Conservation (phyloP, 2,888 invertebrate genomes). For the Dryocosmus kuriphilus region DNA sequence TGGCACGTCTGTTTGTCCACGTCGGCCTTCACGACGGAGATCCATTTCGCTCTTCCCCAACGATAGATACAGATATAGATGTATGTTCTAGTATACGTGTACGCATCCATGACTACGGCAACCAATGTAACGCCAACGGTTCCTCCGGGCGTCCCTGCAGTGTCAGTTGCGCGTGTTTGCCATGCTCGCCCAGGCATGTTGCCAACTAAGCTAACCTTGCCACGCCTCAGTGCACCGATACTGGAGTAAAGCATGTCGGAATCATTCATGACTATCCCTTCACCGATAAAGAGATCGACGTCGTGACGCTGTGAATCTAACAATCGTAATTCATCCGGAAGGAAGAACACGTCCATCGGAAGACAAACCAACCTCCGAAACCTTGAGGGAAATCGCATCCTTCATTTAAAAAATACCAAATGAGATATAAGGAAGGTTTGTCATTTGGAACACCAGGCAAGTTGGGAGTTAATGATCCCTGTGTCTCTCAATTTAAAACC, state of each 20-base stretch:
- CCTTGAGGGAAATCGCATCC: neutral
- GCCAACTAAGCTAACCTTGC: slow-evolving; percentile 75
- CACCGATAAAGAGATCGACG: slow-evolving; percentile 18
- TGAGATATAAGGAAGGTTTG: neutral
- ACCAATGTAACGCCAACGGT: slow-evolving; percentile 50
- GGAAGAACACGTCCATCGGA: neutral
- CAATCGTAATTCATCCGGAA: neutral
- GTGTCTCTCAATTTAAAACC: neutral
- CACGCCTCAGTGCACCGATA: slow-evolving; percentile 72
- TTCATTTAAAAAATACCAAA: neutral
- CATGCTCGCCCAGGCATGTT: slow-evolving; percentile 74
- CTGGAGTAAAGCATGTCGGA: slow-evolving; percentile 50
- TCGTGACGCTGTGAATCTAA: neutral
- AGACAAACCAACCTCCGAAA: neutral
- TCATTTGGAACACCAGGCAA: neutral
- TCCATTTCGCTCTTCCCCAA: slow-evolving; percentile 57
- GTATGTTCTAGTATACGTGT: slow-evolving; percentile 48
- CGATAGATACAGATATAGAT: slow-evolving; percentile 51
- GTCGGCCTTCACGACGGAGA: slow-evolving; percentile 70
- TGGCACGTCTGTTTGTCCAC: slow-evolving; percentile 75
- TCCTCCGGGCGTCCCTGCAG: slow-evolving; percentile 67
- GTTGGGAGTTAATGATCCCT: neutral
- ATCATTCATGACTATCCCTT: slow-evolving; percentile 45
- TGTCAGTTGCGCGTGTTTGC: slow-evolving; percentile 76
- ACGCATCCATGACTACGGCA: slow-evolving; percentile 59